phyloP scores from a whole-genome alignment of 2,797 vertebrate genomes.

The Chromobotia macracanthus region DNA sequence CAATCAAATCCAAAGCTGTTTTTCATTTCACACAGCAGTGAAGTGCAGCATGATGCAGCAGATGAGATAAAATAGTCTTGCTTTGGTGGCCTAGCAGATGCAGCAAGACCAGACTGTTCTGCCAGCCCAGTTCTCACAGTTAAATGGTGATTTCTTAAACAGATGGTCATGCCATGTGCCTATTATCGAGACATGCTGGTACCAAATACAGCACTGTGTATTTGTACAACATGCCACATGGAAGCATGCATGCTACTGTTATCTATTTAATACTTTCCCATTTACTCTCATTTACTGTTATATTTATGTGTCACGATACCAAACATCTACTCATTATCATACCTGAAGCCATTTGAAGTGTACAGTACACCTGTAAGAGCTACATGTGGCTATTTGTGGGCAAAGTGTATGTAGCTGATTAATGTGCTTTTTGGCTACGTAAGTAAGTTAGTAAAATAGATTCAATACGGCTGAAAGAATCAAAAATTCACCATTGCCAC shows the following conservation, averaged over 20 bases:
- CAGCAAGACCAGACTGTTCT: constrained; percentile 42
- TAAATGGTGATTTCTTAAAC: constrained; percentile 40
- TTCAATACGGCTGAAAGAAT: not conserved
- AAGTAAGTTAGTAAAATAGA: not conserved
- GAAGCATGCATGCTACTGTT: constrained; percentile 22
- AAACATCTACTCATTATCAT: not conserved
- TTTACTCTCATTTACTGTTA: not conserved
- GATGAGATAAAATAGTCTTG: constrained; percentile 35
- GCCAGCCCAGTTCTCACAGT: constrained; percentile 30
- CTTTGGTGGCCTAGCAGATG: constrained; percentile 30
- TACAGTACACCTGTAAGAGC: too few species aligned
- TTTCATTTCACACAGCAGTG: constrained; percentile 26
- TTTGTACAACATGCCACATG: not conserved
- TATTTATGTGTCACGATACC: not conserved
- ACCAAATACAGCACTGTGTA: constrained; percentile 9
- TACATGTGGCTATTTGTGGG: not conserved
- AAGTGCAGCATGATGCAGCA: constrained; percentile 26
- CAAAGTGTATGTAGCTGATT: not conserved
- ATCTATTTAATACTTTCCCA: not conserved
- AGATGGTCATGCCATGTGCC: constrained; percentile 39
- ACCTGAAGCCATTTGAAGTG: not conserved
- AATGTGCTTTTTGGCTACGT: not conserved
- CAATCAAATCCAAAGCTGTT: constrained; percentile 20
- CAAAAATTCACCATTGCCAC: not conserved
- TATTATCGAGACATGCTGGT: constrained; percentile 14